These are phyloP conservation scores for Hippasteria phrygiana DNA, from an alignment of 53 echinoderm and acorn worm species.

Conservation along the genomic window DNA sequence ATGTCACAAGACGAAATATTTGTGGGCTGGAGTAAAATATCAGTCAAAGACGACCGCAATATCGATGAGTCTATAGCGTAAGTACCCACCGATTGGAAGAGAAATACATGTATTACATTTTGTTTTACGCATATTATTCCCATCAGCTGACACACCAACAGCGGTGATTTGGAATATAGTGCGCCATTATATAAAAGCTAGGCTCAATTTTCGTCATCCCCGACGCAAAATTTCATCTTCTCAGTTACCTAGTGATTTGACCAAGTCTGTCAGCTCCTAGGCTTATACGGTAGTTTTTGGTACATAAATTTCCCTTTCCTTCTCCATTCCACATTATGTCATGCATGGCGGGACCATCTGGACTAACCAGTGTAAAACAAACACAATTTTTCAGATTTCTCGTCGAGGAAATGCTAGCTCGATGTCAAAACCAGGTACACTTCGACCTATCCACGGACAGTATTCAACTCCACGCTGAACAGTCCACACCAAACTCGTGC, in stretches of 20 bases:
- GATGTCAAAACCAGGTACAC: background rate
- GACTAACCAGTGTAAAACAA: background rate
- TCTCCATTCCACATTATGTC: too few species aligned
- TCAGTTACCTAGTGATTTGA: too few species aligned
- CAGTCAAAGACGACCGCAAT: conserved; percentile 83
- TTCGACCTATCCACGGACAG: background rate
- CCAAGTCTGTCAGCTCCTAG: too few species aligned
- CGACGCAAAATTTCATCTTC: too few species aligned
- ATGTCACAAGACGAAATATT: conserved; percentile 68
- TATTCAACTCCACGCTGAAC: background rate
- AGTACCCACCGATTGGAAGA: background rate
- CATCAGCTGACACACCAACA: too few species aligned
- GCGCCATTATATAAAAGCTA: too few species aligned
- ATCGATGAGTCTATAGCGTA: conserved; percentile 81
- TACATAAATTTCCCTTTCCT: too few species aligned
- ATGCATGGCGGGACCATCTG: too few species aligned
- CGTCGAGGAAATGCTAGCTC: conserved; percentile 14
- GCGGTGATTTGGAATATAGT: too few species aligned
- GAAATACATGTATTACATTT: background rate
- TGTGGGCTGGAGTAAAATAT: conserved; percentile 81
- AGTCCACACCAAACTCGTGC: background rate
- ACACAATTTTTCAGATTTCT: conserved; percentile 1
- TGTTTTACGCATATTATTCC: too few species aligned
- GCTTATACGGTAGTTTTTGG: too few species aligned
- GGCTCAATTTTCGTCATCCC: too few species aligned